Conservation (phyloP, 2,888 invertebrate genomes). For the Polyploca ridens region DNA sequence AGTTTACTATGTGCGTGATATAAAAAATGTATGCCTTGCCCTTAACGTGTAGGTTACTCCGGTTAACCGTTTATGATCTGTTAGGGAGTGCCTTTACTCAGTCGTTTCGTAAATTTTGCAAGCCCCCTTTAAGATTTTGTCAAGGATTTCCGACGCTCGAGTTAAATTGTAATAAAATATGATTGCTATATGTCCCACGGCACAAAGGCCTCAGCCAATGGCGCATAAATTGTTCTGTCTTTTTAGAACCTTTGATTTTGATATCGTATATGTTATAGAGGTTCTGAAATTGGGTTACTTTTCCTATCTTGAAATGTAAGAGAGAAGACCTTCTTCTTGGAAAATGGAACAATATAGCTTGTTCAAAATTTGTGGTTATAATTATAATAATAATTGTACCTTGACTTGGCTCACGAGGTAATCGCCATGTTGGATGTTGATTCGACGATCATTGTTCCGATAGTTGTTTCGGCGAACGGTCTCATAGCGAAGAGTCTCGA, state of each 20-base stretch:
- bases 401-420: too few relatives aligned
- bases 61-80: constrained; percentile 41
- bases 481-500: too few relatives aligned
- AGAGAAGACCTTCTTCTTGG: too few relatives aligned
- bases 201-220: background rate
- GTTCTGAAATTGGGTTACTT: background rate
- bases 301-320: background rate
- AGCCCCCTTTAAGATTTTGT: background rate
- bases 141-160: constrained; percentile 8
- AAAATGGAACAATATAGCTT: too few relatives aligned
- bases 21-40: constrained; percentile 11
- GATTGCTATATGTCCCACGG: constrained; percentile 5
- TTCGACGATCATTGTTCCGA: too few relatives aligned
- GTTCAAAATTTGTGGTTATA: too few relatives aligned
- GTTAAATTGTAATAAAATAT: constrained; percentile 9
- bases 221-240: constrained; percentile 8
- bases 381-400: too few relatives aligned
- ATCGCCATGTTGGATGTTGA: too few relatives aligned
- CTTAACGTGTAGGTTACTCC: constrained; percentile 32
- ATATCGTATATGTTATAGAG: background rate
- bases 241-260: background rate
- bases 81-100: constrained; percentile 14
- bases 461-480: too few relatives aligned
- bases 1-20: background rate
- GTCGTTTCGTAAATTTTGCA: constrained; percentile 17